Evolutionary conservation across 2,113 vertebrate species (phyloP), one percentile per base, ranked within the genome.

Genomic region (Phycodurus eques): DNA sequence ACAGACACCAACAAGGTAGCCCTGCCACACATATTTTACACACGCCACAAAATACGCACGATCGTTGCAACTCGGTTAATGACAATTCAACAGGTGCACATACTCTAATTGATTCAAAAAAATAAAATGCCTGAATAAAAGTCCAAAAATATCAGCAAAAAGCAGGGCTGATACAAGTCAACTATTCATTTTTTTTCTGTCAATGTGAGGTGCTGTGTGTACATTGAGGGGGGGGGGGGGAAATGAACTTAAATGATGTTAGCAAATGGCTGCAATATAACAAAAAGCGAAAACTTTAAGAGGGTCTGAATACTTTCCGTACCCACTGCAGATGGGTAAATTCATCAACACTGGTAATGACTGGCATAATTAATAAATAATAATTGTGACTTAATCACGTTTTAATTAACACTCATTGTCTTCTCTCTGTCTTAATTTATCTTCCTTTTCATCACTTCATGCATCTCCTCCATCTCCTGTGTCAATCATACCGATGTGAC

Each of bases 1-100:
- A 96, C 95, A 0, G 96, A 98, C 84, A 88, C 78, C 0, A 81
- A 98, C 87, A 93, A 94, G 92, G 95, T 98, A 85, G 44, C 63
- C 70, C 49, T 33, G 1, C 31, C 19, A 0, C 61, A 35, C 13
- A 53, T 8, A 20, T 27, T 17, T 17, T 49, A 33, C 46, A 67
- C 65, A 6, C 19, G 31, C 13, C 12, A 59, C 57, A 51, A 51
- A 47, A 47, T 27, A 22, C 4, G 13, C 51, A 13, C 10, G 13
- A 13, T 59, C 14, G 14, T 59, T 22, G 57, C 12, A 59, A 33
- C 11, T 59, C 22, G 1, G 22, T 15, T 53, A 2, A n/a, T 57
- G n/a, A 27, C 2, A 22, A 27, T n/a, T 27, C 3, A 2, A 53
- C 49, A 47, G 46, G 47, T 49, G 15, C 14, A 14, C 13, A 13